Evolutionary conservation across 2,797 vertebrate species (phyloP), one percentile per base, ranked within the genome.

Genomic region (Amblyopsis hoosieri): DNA sequence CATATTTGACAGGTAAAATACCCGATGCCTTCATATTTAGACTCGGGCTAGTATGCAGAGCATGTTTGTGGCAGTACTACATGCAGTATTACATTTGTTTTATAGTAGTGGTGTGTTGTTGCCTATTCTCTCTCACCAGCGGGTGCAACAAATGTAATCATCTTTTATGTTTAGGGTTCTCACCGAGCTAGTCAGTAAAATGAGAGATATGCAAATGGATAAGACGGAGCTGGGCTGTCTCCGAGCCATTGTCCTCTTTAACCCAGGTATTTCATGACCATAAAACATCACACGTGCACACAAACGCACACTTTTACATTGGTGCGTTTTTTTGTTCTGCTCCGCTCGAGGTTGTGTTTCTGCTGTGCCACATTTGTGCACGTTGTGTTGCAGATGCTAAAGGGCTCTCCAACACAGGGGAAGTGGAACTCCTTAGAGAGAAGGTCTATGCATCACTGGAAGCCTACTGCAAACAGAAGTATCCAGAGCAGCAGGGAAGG

Each of bases 121-220:
- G 8, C 37, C 7, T 42, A 8, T 42, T 42, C 37, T 9, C 37
- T 37, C 37, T 42, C 37, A 42, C 37, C 37, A 9, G 9, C 9
- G 37, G 37, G 7, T 9, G 37, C 37, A 2, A 42, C 37, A 42
- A 42, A 42, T 42, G 37, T 42, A 42, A 42, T 9, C 37, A n/a
- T 64, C 45, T 70, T 11, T 54, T 37, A 69, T 9, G 4, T 62
- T 12, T 51, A 99, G 97, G 78, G 97, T 99, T 78, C 92, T 99
- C 54, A 99, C 97, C 0, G 97, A 99, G 78, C 91, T 99, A 45
- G 97, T 99, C 79, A 98, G 96, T 85, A 99, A 99, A 87, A 99
- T 99, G 97, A 95, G 97, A 80, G 97, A 99, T 89, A 99, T 99
- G 97, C 95, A 96, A 92, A 99, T 99, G 97, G 97, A 99, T 80